Percentiles rank a stretch among this genome's conserved stretches.
Evolutionary conservation across 92 coral and sea anemone genomes (phyloP).

Genomic region (Umimayanthus kanabou): DNA sequence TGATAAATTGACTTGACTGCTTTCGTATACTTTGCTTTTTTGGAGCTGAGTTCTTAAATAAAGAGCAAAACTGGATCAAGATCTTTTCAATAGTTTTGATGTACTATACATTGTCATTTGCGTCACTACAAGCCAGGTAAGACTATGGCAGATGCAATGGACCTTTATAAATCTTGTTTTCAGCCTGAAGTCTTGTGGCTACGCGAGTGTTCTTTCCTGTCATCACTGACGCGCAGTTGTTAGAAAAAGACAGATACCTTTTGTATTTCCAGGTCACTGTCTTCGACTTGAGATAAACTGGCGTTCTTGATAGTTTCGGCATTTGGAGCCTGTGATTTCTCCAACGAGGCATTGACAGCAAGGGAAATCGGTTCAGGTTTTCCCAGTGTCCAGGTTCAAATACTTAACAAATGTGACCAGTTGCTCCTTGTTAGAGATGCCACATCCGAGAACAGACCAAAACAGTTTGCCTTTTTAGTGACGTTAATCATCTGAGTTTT

Average conservation of each 20-base stretch:
- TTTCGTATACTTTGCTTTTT: too few species aligned
- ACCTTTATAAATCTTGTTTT: neutral
- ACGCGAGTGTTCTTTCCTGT: neutral
- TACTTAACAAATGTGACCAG: conserved; percentile 58
- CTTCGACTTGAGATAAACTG: neutral
- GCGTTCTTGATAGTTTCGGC: too few species aligned
- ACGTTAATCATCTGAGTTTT: conserved; percentile 38
- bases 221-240: neutral
- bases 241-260: neutral
- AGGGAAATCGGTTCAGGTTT: too few species aligned
- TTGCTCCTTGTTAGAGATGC: conserved; percentile 63
- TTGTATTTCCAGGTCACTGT: neutral
- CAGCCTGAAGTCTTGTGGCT: neutral
- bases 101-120: neutral
- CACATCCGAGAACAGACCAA: neutral
- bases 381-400: neutral
- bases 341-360: too few species aligned
- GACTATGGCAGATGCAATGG: too few species aligned
- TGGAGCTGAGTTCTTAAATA: conserved; percentile 3
- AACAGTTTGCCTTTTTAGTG: conserved; percentile 47
- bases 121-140: neutral
- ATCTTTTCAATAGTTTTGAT: neutral
- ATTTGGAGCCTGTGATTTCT: too few species aligned
- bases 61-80: neutral
- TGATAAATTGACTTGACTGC: too few species aligned